A percentile compares a stretch with the other conserved stretches of the same genome.
Conservation (phyloP, 2,113 vertebrate species). For the Cyprinodon brontotheroides region DNA sequence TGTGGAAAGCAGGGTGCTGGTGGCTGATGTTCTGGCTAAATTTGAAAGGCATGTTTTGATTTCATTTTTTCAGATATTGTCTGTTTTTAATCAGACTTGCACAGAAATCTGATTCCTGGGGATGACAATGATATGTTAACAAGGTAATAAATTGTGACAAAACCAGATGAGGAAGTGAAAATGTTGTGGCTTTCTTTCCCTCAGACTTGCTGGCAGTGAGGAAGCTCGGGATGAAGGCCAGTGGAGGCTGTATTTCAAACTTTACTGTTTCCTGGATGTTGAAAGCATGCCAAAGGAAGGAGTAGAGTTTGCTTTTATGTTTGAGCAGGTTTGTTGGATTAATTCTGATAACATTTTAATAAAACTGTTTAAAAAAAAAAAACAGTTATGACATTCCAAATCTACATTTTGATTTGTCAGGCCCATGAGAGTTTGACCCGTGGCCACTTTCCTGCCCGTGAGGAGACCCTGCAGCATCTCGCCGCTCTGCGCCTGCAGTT, state of each 20-base stretch:
- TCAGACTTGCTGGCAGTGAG: slow-evolving; percentile 84
- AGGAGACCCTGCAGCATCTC: slow-evolving; percentile 90
- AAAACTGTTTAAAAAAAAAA: neutral
- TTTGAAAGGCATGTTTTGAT: slow-evolving; percentile 90
- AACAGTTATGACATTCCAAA: too few species aligned
- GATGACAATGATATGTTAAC: neutral
- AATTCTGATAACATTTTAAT: neutral
- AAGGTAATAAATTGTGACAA: neutral
- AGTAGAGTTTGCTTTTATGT: slow-evolving; percentile 96
- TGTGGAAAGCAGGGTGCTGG: slow-evolving; percentile 93
- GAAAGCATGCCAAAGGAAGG: slow-evolving; percentile 92
- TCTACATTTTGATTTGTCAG: slow-evolving; percentile 56
- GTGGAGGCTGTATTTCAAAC: slow-evolving; percentile 92
- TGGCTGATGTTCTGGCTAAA: slow-evolving; percentile 94
- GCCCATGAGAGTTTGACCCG: slow-evolving; percentile 94
- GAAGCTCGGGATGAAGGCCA: slow-evolving; percentile 85
- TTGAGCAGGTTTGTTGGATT: slow-evolving; percentile 85
- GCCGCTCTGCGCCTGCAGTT: slow-evolving; percentile 89
- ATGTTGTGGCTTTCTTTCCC: slow-evolving; percentile 13
- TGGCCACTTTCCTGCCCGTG: slow-evolving; percentile 90
- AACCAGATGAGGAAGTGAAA: slow-evolving; percentile 13
- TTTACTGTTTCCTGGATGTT: slow-evolving; percentile 93
- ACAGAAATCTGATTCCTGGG: slow-evolving; percentile 2
- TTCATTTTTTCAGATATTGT: neutral
- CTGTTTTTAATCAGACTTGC: neutral